Percentiles rank a stretch among this genome's conserved stretches.
These are phyloP conservation scores for Barnardius zonarius DNA, from an alignment of 2,113 vertebrate species.

Conservation along the genomic window DNA sequence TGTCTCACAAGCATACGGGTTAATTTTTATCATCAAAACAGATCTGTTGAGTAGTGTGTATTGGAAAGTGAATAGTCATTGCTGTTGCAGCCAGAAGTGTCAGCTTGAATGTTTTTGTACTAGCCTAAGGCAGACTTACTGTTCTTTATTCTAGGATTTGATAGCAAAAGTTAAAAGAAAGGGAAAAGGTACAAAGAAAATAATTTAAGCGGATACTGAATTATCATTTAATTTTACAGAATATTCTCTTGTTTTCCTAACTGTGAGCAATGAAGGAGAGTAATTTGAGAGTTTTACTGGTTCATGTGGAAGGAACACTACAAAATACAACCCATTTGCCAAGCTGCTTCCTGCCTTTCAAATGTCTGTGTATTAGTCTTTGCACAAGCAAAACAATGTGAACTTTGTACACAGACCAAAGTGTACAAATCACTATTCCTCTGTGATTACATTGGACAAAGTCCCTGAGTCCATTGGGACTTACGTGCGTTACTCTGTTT, in stretches of 20 bases:
- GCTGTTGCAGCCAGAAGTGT: neutral
- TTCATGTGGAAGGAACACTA: neutral
- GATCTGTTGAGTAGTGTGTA: neutral
- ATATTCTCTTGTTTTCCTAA: neutral
- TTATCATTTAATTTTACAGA: neutral
- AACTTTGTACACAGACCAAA: neutral
- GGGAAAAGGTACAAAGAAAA: neutral
- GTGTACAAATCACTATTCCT: neutral
- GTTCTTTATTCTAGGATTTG: neutral
- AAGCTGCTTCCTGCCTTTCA: neutral
- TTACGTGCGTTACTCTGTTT: neutral
- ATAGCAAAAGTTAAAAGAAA: neutral
- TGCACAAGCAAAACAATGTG: neutral
- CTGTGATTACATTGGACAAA: fast-evolving
- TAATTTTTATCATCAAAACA: neutral
- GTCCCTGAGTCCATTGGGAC: neutral
- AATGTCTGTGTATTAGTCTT: neutral
- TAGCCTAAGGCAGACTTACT: neutral
- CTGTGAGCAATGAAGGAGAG: neutral
- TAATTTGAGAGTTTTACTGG: neutral
- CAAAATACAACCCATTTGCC: neutral
- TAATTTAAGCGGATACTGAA: fast-evolving
- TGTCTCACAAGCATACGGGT: neutral
- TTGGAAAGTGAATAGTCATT: neutral
- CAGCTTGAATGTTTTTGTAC: neutral